Conservation (phyloP, 2,888 invertebrate species). For the Agelastica alni region DNA sequence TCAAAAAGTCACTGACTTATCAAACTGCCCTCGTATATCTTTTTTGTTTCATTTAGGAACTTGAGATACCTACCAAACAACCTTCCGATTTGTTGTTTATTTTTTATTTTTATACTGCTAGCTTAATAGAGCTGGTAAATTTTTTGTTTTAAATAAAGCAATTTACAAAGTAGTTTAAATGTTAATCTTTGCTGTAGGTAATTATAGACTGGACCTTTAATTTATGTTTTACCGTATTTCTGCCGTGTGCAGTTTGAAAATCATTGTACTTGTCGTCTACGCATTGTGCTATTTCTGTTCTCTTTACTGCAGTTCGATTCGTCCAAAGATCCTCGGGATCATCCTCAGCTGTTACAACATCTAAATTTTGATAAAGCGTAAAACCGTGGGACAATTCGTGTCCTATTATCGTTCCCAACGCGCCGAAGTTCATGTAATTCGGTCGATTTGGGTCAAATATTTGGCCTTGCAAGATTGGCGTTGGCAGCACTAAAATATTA, state of each 20-base stretch:
- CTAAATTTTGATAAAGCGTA: conserved; percentile 7
- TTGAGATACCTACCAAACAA: no score
- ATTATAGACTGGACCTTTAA: no score
- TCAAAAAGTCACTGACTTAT: no score
- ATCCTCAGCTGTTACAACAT: conserved; percentile 1
- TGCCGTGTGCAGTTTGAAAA: conserved; percentile 25
- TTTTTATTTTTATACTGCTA: no score
- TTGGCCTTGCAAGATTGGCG: conserved; percentile 43
- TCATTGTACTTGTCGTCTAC: conserved; percentile 39
- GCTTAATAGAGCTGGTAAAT: no score
- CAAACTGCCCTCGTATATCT: no score
- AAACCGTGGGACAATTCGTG: conserved; percentile 46
- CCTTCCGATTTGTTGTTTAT: background rate
- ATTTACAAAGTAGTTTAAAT: no score
- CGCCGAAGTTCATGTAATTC: conserved; percentile 47
- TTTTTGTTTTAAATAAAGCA: no score
- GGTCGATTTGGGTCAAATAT: conserved; percentile 43
- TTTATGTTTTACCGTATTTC: conserved; percentile 33
- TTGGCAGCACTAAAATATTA: conserved; percentile 46
- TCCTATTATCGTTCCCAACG: conserved; percentile 47
- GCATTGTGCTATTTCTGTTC: conserved; percentile 34
- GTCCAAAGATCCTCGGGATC: conserved; percentile 31
- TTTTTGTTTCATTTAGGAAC: no score
- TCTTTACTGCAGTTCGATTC: conserved; percentile 32
- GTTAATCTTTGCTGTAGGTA: no score